A percentile compares a stretch with the other conserved stretches of the same genome.
Evolutionary conservation across 2,888 invertebrate genomes (phyloP).

Genomic region (Vannuccia rotundouncinata): DNA sequence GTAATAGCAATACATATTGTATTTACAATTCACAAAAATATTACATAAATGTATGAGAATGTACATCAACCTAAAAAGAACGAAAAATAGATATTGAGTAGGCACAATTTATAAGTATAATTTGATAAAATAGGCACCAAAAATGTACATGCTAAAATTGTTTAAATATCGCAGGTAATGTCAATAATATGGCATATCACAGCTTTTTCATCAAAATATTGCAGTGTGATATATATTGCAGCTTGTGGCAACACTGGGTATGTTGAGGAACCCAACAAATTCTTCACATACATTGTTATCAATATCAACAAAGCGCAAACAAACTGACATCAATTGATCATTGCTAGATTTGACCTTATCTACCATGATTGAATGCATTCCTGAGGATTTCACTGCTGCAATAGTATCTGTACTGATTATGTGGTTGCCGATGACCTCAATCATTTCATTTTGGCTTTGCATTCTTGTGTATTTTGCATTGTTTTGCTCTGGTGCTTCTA

Average conservation of each 20-base stretch:
- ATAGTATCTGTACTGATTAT: conserved; percentile 31
- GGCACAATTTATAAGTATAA: no score
- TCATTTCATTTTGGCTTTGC: conserved; percentile 22
- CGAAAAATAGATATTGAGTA: no score
- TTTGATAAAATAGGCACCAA: no score
- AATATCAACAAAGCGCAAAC: conserved; percentile 35
- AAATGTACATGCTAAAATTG: no score
- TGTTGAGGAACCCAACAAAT: conserved; percentile 30
- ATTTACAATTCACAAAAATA: not conserved
- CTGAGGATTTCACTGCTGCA: conserved; percentile 29
- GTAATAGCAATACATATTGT: not conserved
- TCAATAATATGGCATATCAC: no score
- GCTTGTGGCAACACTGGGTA: not conserved
- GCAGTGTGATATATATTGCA: no score
- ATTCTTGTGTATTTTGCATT: conserved; percentile 29
- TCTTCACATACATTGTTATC: conserved; percentile 34
- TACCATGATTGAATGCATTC: conserved; percentile 33
- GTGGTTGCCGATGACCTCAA: conserved; percentile 31
- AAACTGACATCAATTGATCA: conserved; percentile 31
- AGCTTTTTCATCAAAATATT: no score
- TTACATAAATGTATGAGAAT: not conserved
- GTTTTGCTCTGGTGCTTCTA: not conserved
- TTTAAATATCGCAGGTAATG: no score
- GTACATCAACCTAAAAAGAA: no score
- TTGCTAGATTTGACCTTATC: conserved; percentile 39